Evolutionary conservation across 92 coral and sea anemone genomes (phyloP).

Genomic region (Pocillopora meandrina): DNA sequence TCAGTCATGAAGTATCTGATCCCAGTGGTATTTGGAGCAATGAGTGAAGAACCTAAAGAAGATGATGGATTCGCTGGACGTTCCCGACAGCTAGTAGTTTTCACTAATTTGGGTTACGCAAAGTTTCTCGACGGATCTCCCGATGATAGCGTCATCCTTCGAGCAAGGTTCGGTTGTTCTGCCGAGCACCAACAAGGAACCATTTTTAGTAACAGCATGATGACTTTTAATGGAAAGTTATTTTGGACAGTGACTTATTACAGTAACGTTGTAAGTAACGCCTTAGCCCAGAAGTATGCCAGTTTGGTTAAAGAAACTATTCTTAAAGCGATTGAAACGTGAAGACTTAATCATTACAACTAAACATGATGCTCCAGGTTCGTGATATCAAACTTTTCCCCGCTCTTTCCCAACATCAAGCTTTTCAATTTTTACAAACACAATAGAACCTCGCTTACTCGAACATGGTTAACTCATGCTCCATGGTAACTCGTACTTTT

Average conservation of each 20-base stretch:
- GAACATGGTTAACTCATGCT: no score
- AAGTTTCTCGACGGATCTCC: conserved; percentile 25
- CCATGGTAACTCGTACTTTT: no score
- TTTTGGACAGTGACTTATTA: conserved; percentile 20
- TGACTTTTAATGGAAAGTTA: conserved; percentile 17
- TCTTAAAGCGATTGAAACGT: not conserved
- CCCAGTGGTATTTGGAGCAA: not conserved
- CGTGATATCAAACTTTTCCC: no score
- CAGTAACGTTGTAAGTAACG: conserved; percentile 7
- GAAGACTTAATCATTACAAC: not conserved
- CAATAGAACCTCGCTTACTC: no score
- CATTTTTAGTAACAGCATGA: conserved; percentile 10
- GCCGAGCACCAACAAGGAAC: conserved; percentile 11
- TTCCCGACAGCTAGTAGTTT: not conserved
- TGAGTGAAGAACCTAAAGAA: not conserved
- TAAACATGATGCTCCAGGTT: not conserved
- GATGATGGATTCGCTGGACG: not conserved
- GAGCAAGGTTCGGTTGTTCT: conserved; percentile 14
- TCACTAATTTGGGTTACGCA: conserved; percentile 9
- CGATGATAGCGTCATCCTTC: conserved; percentile 10
- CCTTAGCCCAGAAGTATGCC: conserved; percentile 22
- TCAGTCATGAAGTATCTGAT: not conserved
- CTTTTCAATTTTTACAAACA: no score
- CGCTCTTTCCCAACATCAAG: no score
- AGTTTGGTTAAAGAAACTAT: conserved; percentile 13